Evolutionary conservation across 2,797 vertebrate species (phyloP), one percentile per base, ranked within the genome.

Genomic region (Rhinichthys osculus): DNA sequence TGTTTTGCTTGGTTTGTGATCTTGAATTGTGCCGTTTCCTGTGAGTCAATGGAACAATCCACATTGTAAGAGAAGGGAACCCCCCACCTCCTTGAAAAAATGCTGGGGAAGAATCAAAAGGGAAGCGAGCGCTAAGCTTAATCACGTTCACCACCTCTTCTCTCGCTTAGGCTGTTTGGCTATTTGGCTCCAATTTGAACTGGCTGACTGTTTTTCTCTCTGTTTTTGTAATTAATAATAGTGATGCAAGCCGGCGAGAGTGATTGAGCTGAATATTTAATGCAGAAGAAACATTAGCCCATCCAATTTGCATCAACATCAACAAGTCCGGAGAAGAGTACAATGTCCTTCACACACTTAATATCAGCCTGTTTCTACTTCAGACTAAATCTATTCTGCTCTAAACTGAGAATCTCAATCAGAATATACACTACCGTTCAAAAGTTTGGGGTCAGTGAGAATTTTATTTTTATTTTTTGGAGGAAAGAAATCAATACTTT

Each of bases 1-100:
- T 95, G 95, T 93, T 95, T 95, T 94, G 93, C 95, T 96, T 92
- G 90, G 92, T 95, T 93, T 92, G 92, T 95, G 90, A 95, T 95
- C 94, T 95, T 94, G 92, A 95, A 98, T 97, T 97, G 96, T 96
- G 97, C 97, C 96, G 97, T 97, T 99, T 99, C 98, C 97, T 98
- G 95, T 93, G 95, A 98, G 96, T 96, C 96, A 95, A 95, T 96
- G 96, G 96, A 96, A 97, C 95, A 94, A 94, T 95, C 94, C 93
- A 92, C 94, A 94, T 94, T 93, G 93, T 96, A 95, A 93, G 94
- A 94, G 94, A 94, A 89, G 89, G 85, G 80, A 72, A 89, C 83
- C 86, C 78, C 59, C 69, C 52, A 77, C 77, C 67, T 83, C 64
- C 73, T 44, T 78, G 52, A 52, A 19, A 78, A 88, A 86, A 67